A percentile compares a stretch with the other conserved stretches of the same genome.
Evolutionary conservation across 2,888 invertebrate species (phyloP).

Genomic region (Rhogogaster chlorosoma): DNA sequence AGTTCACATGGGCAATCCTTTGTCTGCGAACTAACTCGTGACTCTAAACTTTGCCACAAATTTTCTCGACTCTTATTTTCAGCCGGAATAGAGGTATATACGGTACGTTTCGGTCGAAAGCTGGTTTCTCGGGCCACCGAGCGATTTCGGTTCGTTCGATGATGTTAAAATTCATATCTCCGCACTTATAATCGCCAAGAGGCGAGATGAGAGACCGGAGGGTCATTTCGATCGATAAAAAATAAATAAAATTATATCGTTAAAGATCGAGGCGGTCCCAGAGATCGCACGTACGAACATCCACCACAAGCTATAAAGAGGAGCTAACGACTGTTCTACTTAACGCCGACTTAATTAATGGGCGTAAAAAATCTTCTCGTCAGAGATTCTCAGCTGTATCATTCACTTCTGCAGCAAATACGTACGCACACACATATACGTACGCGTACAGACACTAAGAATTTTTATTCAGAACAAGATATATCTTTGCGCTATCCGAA

Average conservation of each 20-base stretch:
- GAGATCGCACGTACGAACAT: conserved; percentile 19
- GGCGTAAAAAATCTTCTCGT: conserved; percentile 29
- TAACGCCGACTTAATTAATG: conserved; percentile 53
- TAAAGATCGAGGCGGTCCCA: conserved; percentile 17
- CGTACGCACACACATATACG: neutral
- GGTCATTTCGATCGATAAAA: neutral
- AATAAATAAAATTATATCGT: neutral
- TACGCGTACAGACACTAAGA: neutral
- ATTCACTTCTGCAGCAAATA: neutral
- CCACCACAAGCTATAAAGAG: conserved; percentile 28
- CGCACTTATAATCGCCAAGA: neutral
- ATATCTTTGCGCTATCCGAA: neutral
- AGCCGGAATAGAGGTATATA: neutral
- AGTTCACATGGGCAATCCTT: conserved; percentile 29
- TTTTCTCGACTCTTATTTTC: neutral
- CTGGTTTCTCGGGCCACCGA: neutral
- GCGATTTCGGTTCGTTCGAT: neutral
- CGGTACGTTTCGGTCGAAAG: neutral
- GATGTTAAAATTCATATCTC: neutral
- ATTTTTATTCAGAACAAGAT: neutral
- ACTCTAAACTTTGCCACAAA: neutral
- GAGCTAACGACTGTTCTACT: conserved; percentile 50
- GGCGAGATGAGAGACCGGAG: neutral
- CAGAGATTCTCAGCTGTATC: conserved; percentile 46
- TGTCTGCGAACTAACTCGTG: neutral